Base-by-base conservation (phyloP, 1,140 invertebrate species). In the Cephus cinctus region DNA sequence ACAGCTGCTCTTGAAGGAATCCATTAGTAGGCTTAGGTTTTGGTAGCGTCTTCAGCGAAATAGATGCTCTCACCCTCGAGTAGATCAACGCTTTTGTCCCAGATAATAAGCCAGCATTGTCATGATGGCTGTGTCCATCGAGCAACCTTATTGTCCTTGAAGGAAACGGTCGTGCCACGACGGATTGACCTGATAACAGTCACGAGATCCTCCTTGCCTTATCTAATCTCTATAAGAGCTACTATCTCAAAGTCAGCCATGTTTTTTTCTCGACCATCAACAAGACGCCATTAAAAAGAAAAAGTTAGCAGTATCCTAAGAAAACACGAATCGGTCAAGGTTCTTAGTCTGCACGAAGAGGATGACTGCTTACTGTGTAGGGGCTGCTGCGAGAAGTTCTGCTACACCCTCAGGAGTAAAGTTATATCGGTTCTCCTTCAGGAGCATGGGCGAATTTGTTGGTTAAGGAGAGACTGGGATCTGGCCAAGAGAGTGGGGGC, bases 71-170 rank as follows among this genome's bases (percentile, higher is more conserved):
- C 23, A 47, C 36, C 39, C 41, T 22, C 38, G 27, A 43, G 34
- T 50, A 55, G 54, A 62, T 59, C 58, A 15, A 56, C 40, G 65
- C 69, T 69, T 71, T 72, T 72, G 69, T 72, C 57, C 59, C 43
- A 58, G 61, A 69, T 69, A 72, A 72, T 72, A 72, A 72, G 68
- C 68, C 62, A 56, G 56, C 63, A 69, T 69, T 72, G 69, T 70
- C 59, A 59, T 59, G 51, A 67, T 61, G 62, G 56, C 50, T 57
- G 55, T 53, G 61, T 58, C 55, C 47, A 48, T 46, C 52, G 43
- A 35, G 41, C 56, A 52, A 58, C 57, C 66, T 72, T 72, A 72
- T 72, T 70, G 67, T 72, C 49, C 57, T n/a, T n/a, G n/a, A n/a
- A n/a, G n/a, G n/a, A n/a, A n/a, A n/a, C n/a, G n/a, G n/a, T n/a